Evolutionary conservation across 2,113 vertebrate species (phyloP), one percentile per base, ranked within the genome.

Genomic region (Phainopepla nitens): DNA sequence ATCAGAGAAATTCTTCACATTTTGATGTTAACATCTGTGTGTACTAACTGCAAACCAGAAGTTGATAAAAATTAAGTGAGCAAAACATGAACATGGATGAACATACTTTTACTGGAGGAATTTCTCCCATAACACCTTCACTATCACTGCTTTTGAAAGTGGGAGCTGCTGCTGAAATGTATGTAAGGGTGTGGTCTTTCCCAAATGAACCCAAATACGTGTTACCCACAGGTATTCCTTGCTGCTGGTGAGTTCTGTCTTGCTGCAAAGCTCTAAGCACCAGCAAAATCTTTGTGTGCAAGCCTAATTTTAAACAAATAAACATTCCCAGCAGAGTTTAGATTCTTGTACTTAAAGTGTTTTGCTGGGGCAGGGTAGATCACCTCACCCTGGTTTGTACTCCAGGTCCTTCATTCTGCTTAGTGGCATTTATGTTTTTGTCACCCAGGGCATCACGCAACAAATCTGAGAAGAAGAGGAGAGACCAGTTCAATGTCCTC

Each of bases 391-490:
- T 68, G 47, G 13, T 24, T 49, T 2, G 6, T 94, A 45, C 76
- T 79, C 36, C 25, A 19, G 15, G 8, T 33, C 28, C 47, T 53
- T 39, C 36, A 4, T 82, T 91, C 82, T 58, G 33, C 27, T 71
- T 45, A 90, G 44, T 6, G 7, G 9, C 54, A 8, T 91, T 87
- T 90, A 4, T 86, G 41, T 82, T 94, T 95, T 61, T 72, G 35
- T 93, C 44, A 4, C 66, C 49, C 88, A 99, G 99, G 98, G 98
- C 97, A 64, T 98, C 96, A 71, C 97, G 98, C 72, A 98, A 98
- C 97, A 98, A 98, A 97, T 98, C 98, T 5, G 98, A 99, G 96
- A 99, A 98, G 97, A 98, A 98, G 85, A 98, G 98, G 97, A 97
- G 98, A 97, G 98, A 98, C 81, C 97, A 97, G 85, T 98, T 98